Evolutionary conservation across 2,797 vertebrate species (phyloP), one percentile per base, ranked within the genome.

Genomic region (Artibeus lituratus): DNA sequence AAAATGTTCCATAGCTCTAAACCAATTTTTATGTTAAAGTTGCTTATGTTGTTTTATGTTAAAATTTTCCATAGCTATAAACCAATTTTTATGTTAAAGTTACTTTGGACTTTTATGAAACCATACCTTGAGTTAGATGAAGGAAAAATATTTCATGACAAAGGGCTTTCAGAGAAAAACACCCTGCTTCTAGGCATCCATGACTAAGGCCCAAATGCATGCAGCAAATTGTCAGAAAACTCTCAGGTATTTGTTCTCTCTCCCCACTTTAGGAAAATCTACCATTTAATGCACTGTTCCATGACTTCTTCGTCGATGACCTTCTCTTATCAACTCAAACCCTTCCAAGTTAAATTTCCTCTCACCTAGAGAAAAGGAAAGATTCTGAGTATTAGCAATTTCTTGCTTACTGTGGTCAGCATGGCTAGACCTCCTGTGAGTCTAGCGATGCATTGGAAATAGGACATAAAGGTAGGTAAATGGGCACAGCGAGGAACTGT

Each of bases 81-180:
- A 57, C 6, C 42, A 32, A 81, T 80, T 49, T 62, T 72, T 70
- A 73, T 55, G 49, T 73, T 86, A 49, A 67, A 94, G 76, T 78
- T 89, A 7, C 44, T 32, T 91, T 67, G 24, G n/a, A 86, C 35
- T 88, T 90, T 85, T 39, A 67, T 12, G 91, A 94, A 94, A 76
- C 9, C 51, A 37, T 18, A 70, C 49, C 51, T 70, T 29, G 65
- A 93, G 26, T 49, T 15, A 72, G 37, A 81, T 74, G 59, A 81
- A 72, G 35, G 91, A 90, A 93, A 35, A 49, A 57, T 44, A 76
- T 70, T 82, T 51, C 32, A 32, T 47, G 18, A 59, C 37, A 88
- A 91, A 55, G 24, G 1, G 3, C 65, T 77, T 16, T 55, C 49
- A 62, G 44, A 55, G 42, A 32, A 37, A 83, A 95, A n/a, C n/a